Evolutionary conservation across 2,797 vertebrate species (phyloP).

Genomic region (Chrosomus eos): DNA sequence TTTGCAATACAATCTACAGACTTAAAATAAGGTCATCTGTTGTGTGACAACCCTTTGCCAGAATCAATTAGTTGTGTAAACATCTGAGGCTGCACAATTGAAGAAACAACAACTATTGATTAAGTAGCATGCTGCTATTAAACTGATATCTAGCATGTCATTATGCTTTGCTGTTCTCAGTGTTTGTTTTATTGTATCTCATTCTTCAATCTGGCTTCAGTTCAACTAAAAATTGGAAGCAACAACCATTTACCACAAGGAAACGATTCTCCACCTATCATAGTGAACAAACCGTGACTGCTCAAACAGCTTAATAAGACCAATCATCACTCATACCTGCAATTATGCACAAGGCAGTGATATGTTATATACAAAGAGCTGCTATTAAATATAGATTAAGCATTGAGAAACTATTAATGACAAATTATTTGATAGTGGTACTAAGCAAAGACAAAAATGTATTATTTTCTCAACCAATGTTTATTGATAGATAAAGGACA

Average conservation of each 20-base stretch:
- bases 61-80: constrained; percentile 36
- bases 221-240: constrained; percentile 36
- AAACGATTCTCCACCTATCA: constrained; percentile 42
- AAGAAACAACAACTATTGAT: constrained; percentile 38
- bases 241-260: constrained; percentile 47
- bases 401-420: background rate
- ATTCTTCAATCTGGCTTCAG: constrained; percentile 27
- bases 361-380: background rate
- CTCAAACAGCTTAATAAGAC: constrained; percentile 41
- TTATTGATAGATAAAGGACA: background rate
- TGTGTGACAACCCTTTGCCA: constrained; percentile 1
- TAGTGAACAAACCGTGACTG: constrained; percentile 48
- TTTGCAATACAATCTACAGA: background rate
- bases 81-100: constrained; percentile 17
- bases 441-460: background rate
- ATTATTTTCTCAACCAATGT: background rate
- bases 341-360: constrained; percentile 38
- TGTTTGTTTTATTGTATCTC: constrained; percentile 40
- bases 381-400: constrained; percentile 21
- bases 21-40: constrained; percentile 17
- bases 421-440: background rate
- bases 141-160: constrained; percentile 29
- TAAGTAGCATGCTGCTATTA: constrained; percentile 22
- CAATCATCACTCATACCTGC: constrained; percentile 35
- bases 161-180: constrained; percentile 20